Evolutionary conservation across 2,113 vertebrate species (phyloP).

Genomic region (Delphinapterus leucas): DNA sequence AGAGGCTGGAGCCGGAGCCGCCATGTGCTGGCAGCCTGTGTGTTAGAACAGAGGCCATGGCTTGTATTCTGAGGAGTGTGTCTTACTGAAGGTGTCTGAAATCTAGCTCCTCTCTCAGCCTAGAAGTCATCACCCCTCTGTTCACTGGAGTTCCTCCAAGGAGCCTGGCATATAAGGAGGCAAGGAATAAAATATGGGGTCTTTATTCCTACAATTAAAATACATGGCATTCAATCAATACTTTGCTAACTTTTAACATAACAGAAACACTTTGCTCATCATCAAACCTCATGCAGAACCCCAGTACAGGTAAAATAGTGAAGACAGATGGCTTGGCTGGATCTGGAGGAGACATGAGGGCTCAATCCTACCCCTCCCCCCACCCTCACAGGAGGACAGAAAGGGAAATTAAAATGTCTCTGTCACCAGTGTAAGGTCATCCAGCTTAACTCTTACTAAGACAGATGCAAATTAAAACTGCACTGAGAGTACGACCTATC

Average conservation of each 20-base stretch:
- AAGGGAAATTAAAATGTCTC: background rate
- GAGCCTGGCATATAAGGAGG: background rate
- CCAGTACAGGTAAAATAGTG: background rate
- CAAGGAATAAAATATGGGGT: background rate
- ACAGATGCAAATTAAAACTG: background rate
- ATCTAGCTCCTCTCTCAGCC: background rate
- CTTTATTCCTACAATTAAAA: background rate
- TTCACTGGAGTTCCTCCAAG: background rate
- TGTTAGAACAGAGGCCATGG: no score
- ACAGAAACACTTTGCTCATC: background rate
- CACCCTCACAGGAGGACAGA: background rate
- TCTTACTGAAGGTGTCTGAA: background rate
- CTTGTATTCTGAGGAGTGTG: background rate
- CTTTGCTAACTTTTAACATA: background rate
- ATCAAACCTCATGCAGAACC: background rate
- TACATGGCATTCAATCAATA: background rate
- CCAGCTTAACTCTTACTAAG: background rate
- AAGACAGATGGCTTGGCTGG: background rate
- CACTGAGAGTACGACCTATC: background rate
- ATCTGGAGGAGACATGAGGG: background rate
- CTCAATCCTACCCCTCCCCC: background rate
- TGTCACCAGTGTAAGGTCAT: background rate
- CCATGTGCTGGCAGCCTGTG: accelerated
- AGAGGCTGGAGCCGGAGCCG: background rate
- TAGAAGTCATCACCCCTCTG: background rate